phyloP scores from a whole-genome alignment of 2,113 vertebrate species.

The Pachypanchax playfairii region DNA sequence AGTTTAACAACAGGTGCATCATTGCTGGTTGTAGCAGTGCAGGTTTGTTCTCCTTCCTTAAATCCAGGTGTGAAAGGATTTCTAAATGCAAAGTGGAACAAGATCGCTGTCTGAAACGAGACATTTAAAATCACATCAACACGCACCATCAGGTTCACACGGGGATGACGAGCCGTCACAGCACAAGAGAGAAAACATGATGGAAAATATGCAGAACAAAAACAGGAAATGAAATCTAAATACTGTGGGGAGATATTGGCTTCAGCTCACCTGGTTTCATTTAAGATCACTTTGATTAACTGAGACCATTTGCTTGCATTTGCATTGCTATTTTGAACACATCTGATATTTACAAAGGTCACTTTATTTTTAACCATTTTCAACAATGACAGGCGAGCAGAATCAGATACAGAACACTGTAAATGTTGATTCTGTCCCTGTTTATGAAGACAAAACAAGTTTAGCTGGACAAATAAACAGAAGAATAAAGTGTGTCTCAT shows the following conservation, averaged over 20 bases:
- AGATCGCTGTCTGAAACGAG: constrained; percentile 5
- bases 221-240: constrained; percentile 21
- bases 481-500: constrained; percentile 23
- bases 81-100: constrained; percentile 7
- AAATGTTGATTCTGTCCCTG: constrained; percentile 2
- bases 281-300: constrained; percentile 27
- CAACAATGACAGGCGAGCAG: constrained; percentile 1
- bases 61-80: constrained; percentile 55
- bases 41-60: constrained; percentile 23
- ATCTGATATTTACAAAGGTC: constrained; percentile 22
- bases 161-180: constrained; percentile 3
- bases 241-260: not conserved
- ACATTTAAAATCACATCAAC: constrained; percentile 31
- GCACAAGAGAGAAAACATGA: constrained; percentile 33
- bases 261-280: constrained; percentile 27
- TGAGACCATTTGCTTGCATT: constrained; percentile 34
- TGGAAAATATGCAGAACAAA: constrained; percentile 22
- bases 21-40: constrained; percentile 20
- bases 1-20: constrained; percentile 17
- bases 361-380: constrained; percentile 34
- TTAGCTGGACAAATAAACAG: constrained; percentile 11
- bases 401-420: constrained; percentile 4
- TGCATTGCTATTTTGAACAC: constrained; percentile 41
- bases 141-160: constrained; percentile 29
- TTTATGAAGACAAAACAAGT: constrained; percentile 16